These are phyloP conservation scores for Sclerurus mexicanus DNA, from an alignment of 2,113 vertebrate species.

Conservation along the genomic window DNA sequence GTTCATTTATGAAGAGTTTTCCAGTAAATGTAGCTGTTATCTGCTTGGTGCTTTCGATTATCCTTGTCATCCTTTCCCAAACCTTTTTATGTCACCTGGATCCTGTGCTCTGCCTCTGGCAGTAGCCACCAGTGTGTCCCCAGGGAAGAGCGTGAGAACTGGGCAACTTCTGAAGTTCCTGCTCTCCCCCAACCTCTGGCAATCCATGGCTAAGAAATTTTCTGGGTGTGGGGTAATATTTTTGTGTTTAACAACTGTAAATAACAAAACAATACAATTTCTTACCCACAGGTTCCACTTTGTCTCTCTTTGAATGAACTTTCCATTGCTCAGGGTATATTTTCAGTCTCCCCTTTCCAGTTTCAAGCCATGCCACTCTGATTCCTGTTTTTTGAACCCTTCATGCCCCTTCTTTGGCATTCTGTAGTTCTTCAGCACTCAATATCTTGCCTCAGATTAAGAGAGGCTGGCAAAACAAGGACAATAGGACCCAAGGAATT, in stretches of 20 bases:
- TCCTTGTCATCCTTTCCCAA: neutral
- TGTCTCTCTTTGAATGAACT: neutral
- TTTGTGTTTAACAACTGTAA: neutral
- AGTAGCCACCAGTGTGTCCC: neutral
- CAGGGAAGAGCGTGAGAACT: neutral
- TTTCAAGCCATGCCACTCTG: neutral
- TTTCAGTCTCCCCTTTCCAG: neutral
- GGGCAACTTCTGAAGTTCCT: neutral
- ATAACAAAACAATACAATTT: neutral
- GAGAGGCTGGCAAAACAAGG: neutral
- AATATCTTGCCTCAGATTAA: neutral
- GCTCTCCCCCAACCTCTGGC: neutral
- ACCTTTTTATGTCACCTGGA: neutral
- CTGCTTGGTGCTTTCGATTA: neutral
- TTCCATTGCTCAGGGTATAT: neutral
- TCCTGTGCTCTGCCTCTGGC: neutral
- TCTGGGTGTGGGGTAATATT: neutral
- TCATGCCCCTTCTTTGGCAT: neutral
- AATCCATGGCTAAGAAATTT: neutral
- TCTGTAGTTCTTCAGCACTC: neutral
- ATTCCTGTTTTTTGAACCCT: neutral
- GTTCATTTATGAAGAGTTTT: neutral
- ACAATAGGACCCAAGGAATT: neutral
- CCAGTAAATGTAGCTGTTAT: neutral
- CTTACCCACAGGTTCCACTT: neutral